Percentiles rank a stretch among this genome's conserved stretches.
phyloP scores from a whole-genome alignment of 2,888 invertebrate genomes.

The Pandemis heparana region DNA sequence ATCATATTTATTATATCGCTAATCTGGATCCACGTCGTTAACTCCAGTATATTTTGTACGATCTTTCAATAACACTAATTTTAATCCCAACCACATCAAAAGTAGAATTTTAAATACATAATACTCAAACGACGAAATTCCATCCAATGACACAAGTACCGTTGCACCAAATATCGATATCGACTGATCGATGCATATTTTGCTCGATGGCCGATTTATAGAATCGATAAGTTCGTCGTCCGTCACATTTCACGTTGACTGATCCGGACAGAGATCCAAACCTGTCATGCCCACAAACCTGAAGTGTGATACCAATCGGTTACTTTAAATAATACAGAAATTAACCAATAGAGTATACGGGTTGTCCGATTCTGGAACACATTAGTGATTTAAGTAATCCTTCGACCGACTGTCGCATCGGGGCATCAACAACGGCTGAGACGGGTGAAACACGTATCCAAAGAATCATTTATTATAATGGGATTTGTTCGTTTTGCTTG shows the following conservation, averaged over 20 bases:
- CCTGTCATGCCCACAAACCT: slow-evolving; percentile 5
- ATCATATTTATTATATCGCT: not conserved
- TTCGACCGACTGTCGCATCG: too few species aligned
- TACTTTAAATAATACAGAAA: not conserved
- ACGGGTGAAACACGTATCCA: too few species aligned
- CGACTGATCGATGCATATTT: not conserved
- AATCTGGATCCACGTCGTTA: not conserved
- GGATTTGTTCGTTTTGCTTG: too few species aligned
- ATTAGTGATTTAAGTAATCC: too few species aligned
- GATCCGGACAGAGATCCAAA: slow-evolving; percentile 16
- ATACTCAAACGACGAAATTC: slow-evolving; percentile 16
- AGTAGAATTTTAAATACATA: not conserved
- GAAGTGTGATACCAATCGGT: slow-evolving; percentile 18
- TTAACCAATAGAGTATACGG: too few species aligned
- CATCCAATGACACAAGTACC: slow-evolving; percentile 19
- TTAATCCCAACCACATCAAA: not conserved
- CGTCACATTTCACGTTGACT: slow-evolving; percentile 17
- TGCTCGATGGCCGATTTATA: slow-evolving; percentile 18
- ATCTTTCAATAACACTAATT: slow-evolving; percentile 3
- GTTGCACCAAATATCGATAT: slow-evolving; percentile 20
- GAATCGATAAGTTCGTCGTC: slow-evolving; percentile 5
- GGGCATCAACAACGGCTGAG: too few species aligned
- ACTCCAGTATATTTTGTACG: too few species aligned
- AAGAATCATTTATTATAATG: too few species aligned
- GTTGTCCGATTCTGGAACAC: too few species aligned